Conservation (phyloP, 1,140 invertebrate genomes). For the Orchesella cincta region DNA sequence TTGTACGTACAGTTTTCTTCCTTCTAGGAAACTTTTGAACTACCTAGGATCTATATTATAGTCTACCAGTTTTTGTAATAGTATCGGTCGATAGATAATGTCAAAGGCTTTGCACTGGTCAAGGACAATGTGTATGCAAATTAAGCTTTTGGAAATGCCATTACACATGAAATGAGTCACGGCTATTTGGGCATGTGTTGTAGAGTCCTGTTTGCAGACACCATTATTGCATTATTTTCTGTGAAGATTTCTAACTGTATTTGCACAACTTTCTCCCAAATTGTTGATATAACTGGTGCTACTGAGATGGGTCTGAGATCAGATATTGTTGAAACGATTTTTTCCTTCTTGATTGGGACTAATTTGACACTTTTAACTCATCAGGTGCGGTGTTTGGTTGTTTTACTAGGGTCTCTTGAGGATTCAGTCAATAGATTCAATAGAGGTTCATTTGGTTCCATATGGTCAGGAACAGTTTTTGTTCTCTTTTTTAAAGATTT, state of each 20-base stretch:
- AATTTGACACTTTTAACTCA: not conserved
- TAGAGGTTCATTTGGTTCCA: not conserved
- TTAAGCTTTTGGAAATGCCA: not conserved
- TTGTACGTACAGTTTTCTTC: not conserved
- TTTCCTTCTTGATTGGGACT: not conserved
- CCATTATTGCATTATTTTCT: not conserved
- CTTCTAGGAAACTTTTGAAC: not conserved
- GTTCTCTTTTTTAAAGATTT: not conserved
- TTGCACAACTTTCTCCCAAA: not conserved
- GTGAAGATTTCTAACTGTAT: not conserved
- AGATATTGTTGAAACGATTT: not conserved
- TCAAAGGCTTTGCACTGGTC: not conserved
- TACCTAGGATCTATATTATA: not conserved
- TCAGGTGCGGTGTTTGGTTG: not conserved
- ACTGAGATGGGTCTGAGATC: not conserved
- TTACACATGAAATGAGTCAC: not conserved
- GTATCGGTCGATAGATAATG: not conserved
- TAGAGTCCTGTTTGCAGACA: not conserved
- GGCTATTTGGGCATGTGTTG: constrained; percentile 2
- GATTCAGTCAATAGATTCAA: not conserved
- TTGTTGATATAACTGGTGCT: not conserved
- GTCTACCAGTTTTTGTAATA: not conserved
- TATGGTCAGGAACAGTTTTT: not conserved
- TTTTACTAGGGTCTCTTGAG: not conserved
- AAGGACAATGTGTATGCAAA: not conserved